These are phyloP conservation scores for Drosophila paramelanica DNA, from an alignment of 2,888 invertebrate genomes.

Conservation along the genomic window DNA sequence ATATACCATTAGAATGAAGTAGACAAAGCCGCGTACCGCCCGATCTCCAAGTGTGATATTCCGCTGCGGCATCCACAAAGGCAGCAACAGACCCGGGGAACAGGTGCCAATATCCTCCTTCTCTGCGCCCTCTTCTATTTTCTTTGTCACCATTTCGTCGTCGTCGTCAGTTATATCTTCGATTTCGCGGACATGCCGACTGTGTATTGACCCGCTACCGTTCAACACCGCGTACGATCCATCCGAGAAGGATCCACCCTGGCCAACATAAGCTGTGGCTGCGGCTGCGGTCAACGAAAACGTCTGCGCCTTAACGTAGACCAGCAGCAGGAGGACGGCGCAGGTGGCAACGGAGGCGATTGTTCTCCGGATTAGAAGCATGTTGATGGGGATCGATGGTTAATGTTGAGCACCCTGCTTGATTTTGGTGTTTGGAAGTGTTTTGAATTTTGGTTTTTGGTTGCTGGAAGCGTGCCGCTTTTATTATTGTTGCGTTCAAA, in stretches of 20 bases:
- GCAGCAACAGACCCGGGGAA: slow-evolving; percentile 93
- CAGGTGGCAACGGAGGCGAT: slow-evolving; percentile 50
- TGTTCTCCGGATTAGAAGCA: slow-evolving; percentile 52
- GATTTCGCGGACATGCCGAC: slow-evolving; percentile 45
- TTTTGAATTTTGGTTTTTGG: slow-evolving; percentile 15
- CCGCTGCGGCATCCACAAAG: slow-evolving; percentile 94
- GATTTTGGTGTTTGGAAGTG: background rate
- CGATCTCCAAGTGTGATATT: slow-evolving; percentile 91
- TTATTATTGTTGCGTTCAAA: slow-evolving; percentile 56
- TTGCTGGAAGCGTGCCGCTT: slow-evolving; percentile 55
- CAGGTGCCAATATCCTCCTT: slow-evolving; percentile 85
- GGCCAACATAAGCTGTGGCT: background rate
- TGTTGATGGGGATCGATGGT: slow-evolving; percentile 8
- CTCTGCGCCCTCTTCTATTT: background rate
- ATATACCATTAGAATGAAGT: slow-evolving; percentile 95
- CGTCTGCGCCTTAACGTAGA: slow-evolving; percentile 76
- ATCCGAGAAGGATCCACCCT: slow-evolving; percentile 12
- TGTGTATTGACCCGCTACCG: slow-evolving; percentile 25
- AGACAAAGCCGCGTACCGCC: slow-evolving; percentile 94
- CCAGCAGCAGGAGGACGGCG: slow-evolving; percentile 69
- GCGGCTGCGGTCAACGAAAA: slow-evolving; percentile 41
- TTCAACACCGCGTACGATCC: slow-evolving; percentile 19
- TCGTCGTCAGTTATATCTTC: background rate
- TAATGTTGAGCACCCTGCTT: too few species aligned
- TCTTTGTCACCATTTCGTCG: background rate